A percentile compares a stretch with the other conserved stretches of the same genome.
Conservation (phyloP, 2,888 invertebrate species). For the Psococerastis gibbosa region DNA sequence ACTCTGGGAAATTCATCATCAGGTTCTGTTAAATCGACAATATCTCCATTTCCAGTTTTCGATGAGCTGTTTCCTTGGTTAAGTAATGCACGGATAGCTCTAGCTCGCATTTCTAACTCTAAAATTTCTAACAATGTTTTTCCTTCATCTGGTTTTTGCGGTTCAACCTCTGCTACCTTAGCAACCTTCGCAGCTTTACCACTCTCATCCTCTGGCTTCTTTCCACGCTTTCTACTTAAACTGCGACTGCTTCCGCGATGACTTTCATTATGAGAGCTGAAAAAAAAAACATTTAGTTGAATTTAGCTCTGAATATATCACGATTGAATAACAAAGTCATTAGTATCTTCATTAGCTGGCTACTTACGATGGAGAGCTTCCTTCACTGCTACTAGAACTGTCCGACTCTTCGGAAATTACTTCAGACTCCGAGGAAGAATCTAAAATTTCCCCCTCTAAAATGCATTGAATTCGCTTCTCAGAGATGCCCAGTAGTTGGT, state of each 20-base stretch:
- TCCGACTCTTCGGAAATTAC: not conserved
- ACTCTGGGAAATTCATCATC: constrained; percentile 7
- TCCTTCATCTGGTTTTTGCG: constrained; percentile 25
- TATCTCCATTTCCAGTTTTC: not conserved
- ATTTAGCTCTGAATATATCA: too few species aligned
- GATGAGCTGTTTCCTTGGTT: constrained; percentile 12
- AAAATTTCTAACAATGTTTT: constrained; percentile 32
- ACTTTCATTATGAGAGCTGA: too few species aligned
- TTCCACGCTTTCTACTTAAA: not conserved
- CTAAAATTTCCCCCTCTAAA: constrained; percentile 14
- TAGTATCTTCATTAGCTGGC: too few species aligned
- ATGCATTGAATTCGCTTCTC: constrained; percentile 15
- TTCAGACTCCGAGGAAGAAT: constrained; percentile 5
- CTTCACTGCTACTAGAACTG: too few species aligned
- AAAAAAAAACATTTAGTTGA: too few species aligned
- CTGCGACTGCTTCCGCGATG: not conserved
- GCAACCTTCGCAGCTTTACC: constrained; percentile 1
- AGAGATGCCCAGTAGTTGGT: constrained; percentile 19
- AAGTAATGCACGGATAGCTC: constrained; percentile 33
- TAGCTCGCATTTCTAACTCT: constrained; percentile 37
- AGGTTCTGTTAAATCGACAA: constrained; percentile 2
- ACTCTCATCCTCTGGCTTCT: not conserved
- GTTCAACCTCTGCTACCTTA: constrained; percentile 12
- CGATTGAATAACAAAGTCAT: too few species aligned
- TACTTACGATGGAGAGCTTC: too few species aligned